phyloP scores from a whole-genome alignment of 2,888 invertebrate genomes.

The Coelinius sp. region DNA sequence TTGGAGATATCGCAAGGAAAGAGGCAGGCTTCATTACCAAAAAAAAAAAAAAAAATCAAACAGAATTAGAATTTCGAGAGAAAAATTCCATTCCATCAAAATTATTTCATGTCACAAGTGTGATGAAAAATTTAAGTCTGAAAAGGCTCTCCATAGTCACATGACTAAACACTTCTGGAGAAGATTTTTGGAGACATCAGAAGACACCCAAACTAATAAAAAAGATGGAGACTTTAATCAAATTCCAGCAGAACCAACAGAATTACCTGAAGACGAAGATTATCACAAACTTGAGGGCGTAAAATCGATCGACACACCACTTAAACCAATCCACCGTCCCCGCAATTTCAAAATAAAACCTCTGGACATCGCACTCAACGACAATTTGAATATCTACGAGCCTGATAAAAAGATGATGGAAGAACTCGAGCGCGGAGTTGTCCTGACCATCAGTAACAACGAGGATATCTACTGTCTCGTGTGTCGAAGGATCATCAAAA shows the following conservation, averaged over 20 bases:
- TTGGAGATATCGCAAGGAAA: too few relatives aligned
- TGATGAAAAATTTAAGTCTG: not conserved
- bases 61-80: not conserved
- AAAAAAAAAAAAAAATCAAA: not conserved
- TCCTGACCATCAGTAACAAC: conserved; percentile 19
- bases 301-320: not conserved
- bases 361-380: not conserved
- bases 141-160: conserved; percentile 28
- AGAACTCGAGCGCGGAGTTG: conserved; percentile 22
- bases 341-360: not conserved
- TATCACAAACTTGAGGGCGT: not conserved
- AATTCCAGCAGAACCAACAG: not conserved
- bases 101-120: conserved; percentile 30
- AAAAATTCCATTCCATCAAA: too few relatives aligned
- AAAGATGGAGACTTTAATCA: not conserved
- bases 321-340: not conserved
- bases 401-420: conserved; percentile 24
- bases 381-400: conserved; percentile 35
- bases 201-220: not conserved
- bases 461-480: conserved; percentile 50
- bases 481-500: conserved; percentile 49
- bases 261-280: not conserved
- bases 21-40: not conserved
- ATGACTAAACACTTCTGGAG: conserved; percentile 35
- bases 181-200: conserved; percentile 3